Base-by-base conservation (phyloP, 2,113 vertebrate species). In the Trochalopteron elliotii region DNA sequence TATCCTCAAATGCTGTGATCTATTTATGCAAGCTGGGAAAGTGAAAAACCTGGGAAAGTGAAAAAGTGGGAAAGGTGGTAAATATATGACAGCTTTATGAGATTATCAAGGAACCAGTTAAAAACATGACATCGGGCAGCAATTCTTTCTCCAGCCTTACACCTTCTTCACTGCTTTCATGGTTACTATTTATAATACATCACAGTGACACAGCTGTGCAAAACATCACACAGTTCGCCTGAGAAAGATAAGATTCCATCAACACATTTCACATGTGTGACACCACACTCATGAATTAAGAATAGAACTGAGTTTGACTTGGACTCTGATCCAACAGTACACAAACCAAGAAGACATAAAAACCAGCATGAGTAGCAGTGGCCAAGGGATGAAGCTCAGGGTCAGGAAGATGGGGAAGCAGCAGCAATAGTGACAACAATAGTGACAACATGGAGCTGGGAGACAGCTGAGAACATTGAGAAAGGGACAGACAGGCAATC, bases 151-250 rank as follows among this genome's bases (percentile, higher is more conserved):
- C 53, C 72, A 93, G 64, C 31, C 45, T 91, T 94, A 93, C 9
- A 45, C 55, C 24, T 63, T 83, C 72, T 59, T 92, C 79, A 86
- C 47, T 68, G 35, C 78, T 76, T 56, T 90, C 44, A 56, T 53
- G 35, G 60, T 60, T 90, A 78, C 56, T 50, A 71, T 90, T 83
- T 88, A 67, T 77, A 88, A 83, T 27, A 78, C 40, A 90, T 81
- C 68, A 78, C 50, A 88, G 75, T 68, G 39, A 80, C 31, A 57
- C 35, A 83, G 79, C 64, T 83, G 85, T 80, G 85, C 64, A 88
- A 90, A 96, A 63, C 53, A 92, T 47, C 86, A 87, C 53, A 60
- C 28, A 68, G 65, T 78, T 96, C 90, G 93, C 85, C 83, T 90
- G 31, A 77, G 88, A 81, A 89, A 91, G 75, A 37, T 55, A 89